These are phyloP conservation scores for Allolobophora icterica DNA, from an alignment of 2,888 invertebrate genomes.

Conservation along the genomic window DNA sequence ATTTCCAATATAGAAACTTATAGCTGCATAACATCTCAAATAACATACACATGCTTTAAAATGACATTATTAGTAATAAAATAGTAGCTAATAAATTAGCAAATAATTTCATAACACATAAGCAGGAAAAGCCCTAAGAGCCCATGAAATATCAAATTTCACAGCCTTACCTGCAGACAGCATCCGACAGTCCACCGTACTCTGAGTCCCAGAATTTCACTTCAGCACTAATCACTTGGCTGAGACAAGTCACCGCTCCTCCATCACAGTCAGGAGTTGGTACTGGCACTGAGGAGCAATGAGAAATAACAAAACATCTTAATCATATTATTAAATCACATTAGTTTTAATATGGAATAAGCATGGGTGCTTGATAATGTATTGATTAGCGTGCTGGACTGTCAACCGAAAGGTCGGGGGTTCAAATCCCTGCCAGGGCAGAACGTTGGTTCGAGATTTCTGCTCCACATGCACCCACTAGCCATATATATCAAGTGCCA, in stretches of 20 bases:
- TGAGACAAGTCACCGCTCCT: slow-evolving; percentile 8
- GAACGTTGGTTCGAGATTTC: too few species aligned
- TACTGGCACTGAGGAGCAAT: background rate
- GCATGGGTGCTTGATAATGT: too few species aligned
- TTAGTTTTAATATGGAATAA: too few species aligned
- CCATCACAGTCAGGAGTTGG: slow-evolving; percentile 14
- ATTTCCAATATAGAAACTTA: too few species aligned
- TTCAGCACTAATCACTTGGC: too few species aligned
- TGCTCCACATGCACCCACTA: too few species aligned
- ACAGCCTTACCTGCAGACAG: background rate
- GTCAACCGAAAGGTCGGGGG: too few species aligned
- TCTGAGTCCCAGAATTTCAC: background rate
- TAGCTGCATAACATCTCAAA: background rate
- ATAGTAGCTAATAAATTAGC: background rate
- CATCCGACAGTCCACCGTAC: background rate
- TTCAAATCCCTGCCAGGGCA: too few species aligned
- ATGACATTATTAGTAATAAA: background rate
- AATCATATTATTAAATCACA: background rate
- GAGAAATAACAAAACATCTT: background rate
- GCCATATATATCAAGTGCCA: too few species aligned
- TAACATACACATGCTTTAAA: background rate
- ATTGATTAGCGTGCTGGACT: too few species aligned
- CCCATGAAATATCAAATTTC: background rate
- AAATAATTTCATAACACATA: background rate
- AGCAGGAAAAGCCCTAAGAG: background rate